These are phyloP conservation scores for Trichogramma pretiosum DNA, from an alignment of 1,140 invertebrate species.

Conservation along the genomic window DNA sequence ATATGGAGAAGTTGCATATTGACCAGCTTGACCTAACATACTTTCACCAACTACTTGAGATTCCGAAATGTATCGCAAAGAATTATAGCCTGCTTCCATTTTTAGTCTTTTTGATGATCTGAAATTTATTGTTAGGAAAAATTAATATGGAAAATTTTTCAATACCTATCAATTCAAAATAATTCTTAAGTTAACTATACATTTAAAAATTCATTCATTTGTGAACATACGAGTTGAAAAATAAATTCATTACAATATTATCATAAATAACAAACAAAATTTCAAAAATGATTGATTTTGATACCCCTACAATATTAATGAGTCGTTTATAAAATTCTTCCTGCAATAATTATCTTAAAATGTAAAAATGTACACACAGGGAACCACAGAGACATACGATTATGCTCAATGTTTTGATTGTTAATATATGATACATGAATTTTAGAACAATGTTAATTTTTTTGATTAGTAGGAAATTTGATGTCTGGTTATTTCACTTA, in stretches of 20 bases:
- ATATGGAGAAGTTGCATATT: constrained; percentile 38
- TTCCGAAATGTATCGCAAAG: constrained; percentile 36
- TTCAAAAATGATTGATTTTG: background rate
- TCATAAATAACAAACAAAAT: background rate
- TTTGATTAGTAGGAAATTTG: constrained; percentile 24
- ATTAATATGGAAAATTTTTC: background rate
- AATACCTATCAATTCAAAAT: background rate
- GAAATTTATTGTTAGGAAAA: constrained; percentile 22
- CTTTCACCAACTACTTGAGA: constrained; percentile 39
- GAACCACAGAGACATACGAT: constrained; percentile 16
- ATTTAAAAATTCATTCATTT: background rate
- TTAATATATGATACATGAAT: constrained; percentile 7
- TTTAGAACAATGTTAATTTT: constrained; percentile 14
- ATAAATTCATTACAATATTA: constrained; percentile 1
- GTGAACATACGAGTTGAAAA: background rate
- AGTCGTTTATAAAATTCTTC: background rate
- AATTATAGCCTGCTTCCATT: constrained; percentile 51
- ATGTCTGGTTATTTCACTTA: constrained; percentile 23
- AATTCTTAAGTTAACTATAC: no score
- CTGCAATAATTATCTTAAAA: background rate
- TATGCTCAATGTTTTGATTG: constrained; percentile 1
- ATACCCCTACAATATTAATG: background rate
- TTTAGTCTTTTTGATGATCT: constrained; percentile 56
- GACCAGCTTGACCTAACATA: constrained; percentile 39
- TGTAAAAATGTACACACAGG: constrained; percentile 21